phyloP scores from a whole-genome alignment of 2,797 vertebrate species.

The Cyprinella venusta region DNA sequence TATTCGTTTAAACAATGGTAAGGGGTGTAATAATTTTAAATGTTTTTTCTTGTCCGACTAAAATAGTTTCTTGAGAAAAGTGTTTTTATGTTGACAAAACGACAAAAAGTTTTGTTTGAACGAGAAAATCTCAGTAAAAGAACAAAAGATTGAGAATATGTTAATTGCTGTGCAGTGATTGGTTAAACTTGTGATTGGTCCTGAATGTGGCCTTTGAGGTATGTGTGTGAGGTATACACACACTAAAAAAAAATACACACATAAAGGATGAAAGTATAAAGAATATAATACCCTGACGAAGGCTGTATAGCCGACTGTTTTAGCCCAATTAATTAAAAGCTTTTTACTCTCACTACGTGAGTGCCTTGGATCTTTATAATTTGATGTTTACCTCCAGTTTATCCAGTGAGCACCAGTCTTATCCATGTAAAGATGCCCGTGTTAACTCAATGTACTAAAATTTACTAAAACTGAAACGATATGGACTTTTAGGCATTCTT shows the following conservation, averaged over 20 bases:
- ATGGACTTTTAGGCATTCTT: not conserved
- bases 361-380: not conserved
- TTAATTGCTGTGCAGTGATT: slow-evolving; percentile 13
- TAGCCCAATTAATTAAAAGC: too few species aligned
- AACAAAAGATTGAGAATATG: not conserved
- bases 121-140: not conserved
- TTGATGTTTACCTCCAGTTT: not conserved
- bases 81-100: too few species aligned
- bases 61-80: too few species aligned
- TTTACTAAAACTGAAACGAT: not conserved
- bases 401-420: not conserved
- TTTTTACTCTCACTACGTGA: not conserved
- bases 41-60: too few species aligned
- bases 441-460: not conserved
- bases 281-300: not conserved
- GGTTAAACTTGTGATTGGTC: not conserved
- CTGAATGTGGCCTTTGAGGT: not conserved
- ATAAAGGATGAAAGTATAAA: too few species aligned
- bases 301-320: too few species aligned
- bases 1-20: slow-evolving; percentile 64
- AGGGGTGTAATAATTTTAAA: not conserved
- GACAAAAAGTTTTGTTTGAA: not conserved
- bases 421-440: not conserved
- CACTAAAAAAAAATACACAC: too few species aligned
- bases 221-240: too few species aligned